phyloP scores from a whole-genome alignment of 2,113 vertebrate species.

The Percina caprodes region DNA sequence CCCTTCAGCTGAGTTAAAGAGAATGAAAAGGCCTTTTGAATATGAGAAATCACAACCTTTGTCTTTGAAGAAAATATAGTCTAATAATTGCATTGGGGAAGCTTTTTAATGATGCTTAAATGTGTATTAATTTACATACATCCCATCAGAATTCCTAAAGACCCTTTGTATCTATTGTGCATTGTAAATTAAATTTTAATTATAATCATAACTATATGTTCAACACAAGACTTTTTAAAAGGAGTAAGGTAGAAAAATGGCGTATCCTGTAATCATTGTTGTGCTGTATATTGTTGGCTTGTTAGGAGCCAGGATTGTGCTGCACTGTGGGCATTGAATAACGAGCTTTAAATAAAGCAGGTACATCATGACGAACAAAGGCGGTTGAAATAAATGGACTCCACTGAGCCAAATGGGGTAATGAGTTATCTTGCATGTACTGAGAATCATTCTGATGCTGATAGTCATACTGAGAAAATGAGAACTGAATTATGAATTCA shows the following conservation, averaged over 20 bases:
- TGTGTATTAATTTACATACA: slow-evolving; percentile 11
- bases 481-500: slow-evolving; percentile 23
- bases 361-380: slow-evolving; percentile 35
- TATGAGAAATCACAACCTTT: slow-evolving; percentile 15
- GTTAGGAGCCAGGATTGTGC: not conserved
- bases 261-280: slow-evolving; percentile 4
- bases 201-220: not conserved
- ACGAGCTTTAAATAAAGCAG: slow-evolving; percentile 32
- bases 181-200: slow-evolving; percentile 29
- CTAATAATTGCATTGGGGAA: slow-evolving; percentile 30
- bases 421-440: slow-evolving; percentile 33
- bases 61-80: slow-evolving; percentile 41
- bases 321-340: slow-evolving; percentile 6
- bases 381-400: slow-evolving; percentile 23
- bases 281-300: slow-evolving; percentile 6
- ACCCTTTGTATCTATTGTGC: slow-evolving; percentile 2
- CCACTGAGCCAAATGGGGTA: slow-evolving; percentile 23
- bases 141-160: slow-evolving; percentile 32
- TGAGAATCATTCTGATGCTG: slow-evolving; percentile 42
- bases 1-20: slow-evolving; percentile 20
- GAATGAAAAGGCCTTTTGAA: slow-evolving; percentile 39
- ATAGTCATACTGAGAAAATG: slow-evolving; percentile 4
- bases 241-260: not conserved
- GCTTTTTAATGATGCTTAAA: slow-evolving; percentile 35
- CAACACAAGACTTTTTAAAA: not conserved